phyloP scores from a whole-genome alignment of 2,888 invertebrate genomes.

The Polia nebulosa region DNA sequence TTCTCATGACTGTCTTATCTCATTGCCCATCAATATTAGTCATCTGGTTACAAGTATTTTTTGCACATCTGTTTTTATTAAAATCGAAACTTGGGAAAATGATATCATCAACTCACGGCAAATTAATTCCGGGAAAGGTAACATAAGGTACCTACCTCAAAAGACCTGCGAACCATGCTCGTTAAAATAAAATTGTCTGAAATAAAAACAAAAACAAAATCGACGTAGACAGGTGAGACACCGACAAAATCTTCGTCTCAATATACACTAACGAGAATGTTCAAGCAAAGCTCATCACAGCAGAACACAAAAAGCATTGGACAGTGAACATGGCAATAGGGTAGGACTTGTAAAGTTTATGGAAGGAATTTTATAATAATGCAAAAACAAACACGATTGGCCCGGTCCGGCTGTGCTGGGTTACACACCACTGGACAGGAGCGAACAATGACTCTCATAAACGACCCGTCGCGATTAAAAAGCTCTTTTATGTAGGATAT shows the following conservation, averaged over 20 bases:
- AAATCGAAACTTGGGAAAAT: slow-evolving; percentile 58
- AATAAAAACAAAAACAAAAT: slow-evolving; percentile 36
- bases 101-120: slow-evolving; percentile 73
- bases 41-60: slow-evolving; percentile 55
- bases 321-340: slow-evolving; percentile 56
- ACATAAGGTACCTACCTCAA: slow-evolving; percentile 12
- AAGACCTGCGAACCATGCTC: slow-evolving; percentile 1
- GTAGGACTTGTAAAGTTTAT: slow-evolving; percentile 55
- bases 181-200: slow-evolving; percentile 15
- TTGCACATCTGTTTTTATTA: slow-evolving; percentile 57
- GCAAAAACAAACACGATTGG: slow-evolving; percentile 87
- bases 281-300: slow-evolving; percentile 5
- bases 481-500: slow-evolving; percentile 46
- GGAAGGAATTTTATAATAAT: slow-evolving; percentile 86
- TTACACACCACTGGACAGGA: slow-evolving; percentile 83
- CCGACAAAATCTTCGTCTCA: background rate
- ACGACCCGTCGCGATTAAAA: slow-evolving; percentile 60
- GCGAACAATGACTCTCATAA: slow-evolving; percentile 84
- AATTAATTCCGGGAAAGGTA: slow-evolving; percentile 60
- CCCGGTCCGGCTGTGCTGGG: slow-evolving; percentile 76
- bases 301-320: slow-evolving; percentile 64
- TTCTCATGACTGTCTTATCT: slow-evolving; percentile 50
- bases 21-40: slow-evolving; percentile 59
- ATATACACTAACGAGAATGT: slow-evolving; percentile 33
- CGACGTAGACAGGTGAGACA: slow-evolving; percentile 10